A percentile compares a stretch with the other conserved stretches of the same genome.
Conservation (phyloP, 1,140 invertebrate species). For the Caenorhabditis tropicalis region DNA sequence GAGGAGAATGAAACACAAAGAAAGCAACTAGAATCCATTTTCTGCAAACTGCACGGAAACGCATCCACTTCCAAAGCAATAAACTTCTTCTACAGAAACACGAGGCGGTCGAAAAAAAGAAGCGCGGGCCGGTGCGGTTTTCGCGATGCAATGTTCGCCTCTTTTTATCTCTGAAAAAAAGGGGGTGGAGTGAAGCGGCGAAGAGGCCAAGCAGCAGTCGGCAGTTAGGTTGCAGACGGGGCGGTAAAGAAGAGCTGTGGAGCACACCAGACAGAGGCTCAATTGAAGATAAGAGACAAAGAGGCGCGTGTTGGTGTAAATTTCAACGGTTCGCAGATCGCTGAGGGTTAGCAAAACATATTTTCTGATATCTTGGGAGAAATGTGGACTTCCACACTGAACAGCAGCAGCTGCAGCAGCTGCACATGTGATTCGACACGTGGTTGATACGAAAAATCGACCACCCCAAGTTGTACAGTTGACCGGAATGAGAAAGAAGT, state of each 20-base stretch:
- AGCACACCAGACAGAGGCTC: not conserved
- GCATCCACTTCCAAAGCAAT: not conserved
- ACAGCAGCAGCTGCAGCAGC: too few species aligned
- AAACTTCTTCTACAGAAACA: not conserved
- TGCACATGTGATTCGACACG: not conserved
- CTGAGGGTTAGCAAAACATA: not conserved
- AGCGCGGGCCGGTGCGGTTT: not conserved
- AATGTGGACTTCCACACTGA: not conserved
- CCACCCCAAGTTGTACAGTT: not conserved
- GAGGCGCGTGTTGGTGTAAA: not conserved
- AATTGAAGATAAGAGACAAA: not conserved
- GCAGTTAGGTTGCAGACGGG: not conserved
- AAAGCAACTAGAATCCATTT: too few species aligned
- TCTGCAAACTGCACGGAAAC: too few species aligned
- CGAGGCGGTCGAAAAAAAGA: not conserved
- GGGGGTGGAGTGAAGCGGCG: not conserved
- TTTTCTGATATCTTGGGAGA: not conserved
- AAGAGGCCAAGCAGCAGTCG: not conserved
- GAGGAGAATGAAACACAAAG: too few species aligned
- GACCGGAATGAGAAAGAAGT: too few species aligned
- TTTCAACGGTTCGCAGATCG: not conserved
- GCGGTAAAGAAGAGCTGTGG: not conserved
- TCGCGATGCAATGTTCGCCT: not conserved
- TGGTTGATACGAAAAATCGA: not conserved
- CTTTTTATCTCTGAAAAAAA: not conserved